Conservation (phyloP, 2,888 invertebrate species). For the Phortica okadai region DNA sequence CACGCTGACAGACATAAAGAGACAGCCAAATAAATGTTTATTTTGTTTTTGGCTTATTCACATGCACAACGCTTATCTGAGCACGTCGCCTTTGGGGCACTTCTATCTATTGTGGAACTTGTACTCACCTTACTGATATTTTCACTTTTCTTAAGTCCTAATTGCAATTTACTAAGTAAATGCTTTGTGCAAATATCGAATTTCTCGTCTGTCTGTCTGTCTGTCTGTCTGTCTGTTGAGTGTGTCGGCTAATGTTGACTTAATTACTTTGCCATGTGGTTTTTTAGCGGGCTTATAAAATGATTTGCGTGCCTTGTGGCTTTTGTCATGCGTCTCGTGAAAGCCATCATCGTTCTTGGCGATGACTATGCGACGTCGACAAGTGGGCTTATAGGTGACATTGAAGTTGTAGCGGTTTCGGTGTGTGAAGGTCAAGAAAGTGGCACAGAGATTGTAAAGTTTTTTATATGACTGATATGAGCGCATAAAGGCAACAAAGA, state of each 20-base stretch:
- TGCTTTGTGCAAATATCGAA: too few relatives aligned
- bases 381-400: not conserved
- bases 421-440: too few relatives aligned
- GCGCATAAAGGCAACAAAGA: too few relatives aligned
- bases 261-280: conserved; percentile 7
- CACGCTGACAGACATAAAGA: not conserved
- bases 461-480: too few relatives aligned
- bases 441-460: too few relatives aligned
- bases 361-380: not conserved
- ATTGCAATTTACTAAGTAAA: too few relatives aligned
- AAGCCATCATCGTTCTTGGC: not conserved
- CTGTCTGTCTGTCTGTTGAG: not conserved
- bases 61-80: not conserved
- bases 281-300: conserved; percentile 3
- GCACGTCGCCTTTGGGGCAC: not conserved
- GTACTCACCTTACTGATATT: not conserved
- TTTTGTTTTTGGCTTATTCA: not conserved
- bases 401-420: not conserved
- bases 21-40: not conserved
- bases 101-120: not conserved
- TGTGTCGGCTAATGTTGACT: conserved; percentile 13
- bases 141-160: not conserved
- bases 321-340: not conserved
- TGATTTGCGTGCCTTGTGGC: not conserved
- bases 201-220: too few relatives aligned